phyloP scores from a whole-genome alignment of 2,113 vertebrate genomes.

The Pantherophis guttatus region DNA sequence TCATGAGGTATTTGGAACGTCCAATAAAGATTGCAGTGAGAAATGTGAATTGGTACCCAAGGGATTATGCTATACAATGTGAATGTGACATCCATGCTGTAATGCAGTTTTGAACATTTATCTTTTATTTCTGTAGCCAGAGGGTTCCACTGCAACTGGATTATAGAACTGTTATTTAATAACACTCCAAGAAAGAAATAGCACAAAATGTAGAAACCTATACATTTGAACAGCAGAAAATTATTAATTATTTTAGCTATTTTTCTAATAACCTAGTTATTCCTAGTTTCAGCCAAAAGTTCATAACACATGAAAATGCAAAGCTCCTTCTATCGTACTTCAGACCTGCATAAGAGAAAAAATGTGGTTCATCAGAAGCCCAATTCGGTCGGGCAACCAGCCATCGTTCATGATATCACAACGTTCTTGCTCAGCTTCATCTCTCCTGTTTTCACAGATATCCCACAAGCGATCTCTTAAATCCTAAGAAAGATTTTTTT shows the following conservation, averaged over 20 bases:
- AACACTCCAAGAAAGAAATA: neutral
- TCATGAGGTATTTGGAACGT: neutral
- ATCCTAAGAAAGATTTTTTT: constrained; percentile 71
- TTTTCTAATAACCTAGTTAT: neutral
- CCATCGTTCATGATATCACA: constrained; percentile 67
- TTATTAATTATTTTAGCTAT: neutral
- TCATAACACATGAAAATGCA: neutral
- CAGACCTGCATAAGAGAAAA: constrained; percentile 85
- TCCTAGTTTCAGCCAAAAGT: neutral
- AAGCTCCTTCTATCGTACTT: neutral
- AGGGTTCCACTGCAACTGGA: neutral
- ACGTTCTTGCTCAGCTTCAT: constrained; percentile 79
- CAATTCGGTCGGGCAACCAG: constrained; percentile 78
- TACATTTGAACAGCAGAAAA: neutral
- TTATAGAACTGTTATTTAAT: neutral
- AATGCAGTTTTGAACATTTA: neutral
- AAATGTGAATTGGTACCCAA: neutral
- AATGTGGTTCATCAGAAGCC: constrained; percentile 80
- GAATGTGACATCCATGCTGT: neutral
- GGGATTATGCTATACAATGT: neutral
- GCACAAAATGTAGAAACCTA: neutral
- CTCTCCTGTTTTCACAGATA: constrained; percentile 80
- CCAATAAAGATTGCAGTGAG: neutral
- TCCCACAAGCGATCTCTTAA: constrained; percentile 84
- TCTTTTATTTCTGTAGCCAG: neutral